A percentile compares a stretch with the other conserved stretches of the same genome.
Evolutionary conservation across 2,888 invertebrate species (phyloP).

Genomic region (Autographa pulchrina): DNA sequence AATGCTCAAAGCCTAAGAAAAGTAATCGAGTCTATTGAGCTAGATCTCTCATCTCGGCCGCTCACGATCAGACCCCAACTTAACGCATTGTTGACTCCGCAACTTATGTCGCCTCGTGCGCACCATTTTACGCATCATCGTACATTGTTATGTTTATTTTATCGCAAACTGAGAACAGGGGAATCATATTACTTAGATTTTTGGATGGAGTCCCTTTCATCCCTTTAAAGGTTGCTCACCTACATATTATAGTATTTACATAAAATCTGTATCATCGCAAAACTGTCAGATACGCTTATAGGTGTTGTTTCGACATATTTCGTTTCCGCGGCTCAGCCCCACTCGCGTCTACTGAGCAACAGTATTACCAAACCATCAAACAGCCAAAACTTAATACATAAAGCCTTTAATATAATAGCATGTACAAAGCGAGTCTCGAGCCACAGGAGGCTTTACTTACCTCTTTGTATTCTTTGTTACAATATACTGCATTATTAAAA

Average conservation of each 20-base stretch:
- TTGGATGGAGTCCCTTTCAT: conserved; percentile 23
- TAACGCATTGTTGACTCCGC: conserved; percentile 59
- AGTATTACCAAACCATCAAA: conserved; percentile 70
- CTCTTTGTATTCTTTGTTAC: conserved; percentile 84
- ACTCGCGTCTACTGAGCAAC: conserved; percentile 46
- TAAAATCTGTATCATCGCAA: background rate
- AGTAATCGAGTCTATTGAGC: background rate
- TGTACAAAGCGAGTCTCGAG: conserved; percentile 68
- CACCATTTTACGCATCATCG: conserved; percentile 60
- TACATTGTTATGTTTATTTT: conserved; percentile 62
- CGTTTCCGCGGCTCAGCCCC: background rate
- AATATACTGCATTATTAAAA: conserved; percentile 85
- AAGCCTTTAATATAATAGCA: conserved; percentile 73
- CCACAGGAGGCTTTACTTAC: conserved; percentile 72
- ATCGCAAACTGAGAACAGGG: conserved; percentile 50
- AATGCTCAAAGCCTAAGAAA: conserved; percentile 1
- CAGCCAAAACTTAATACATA: conserved; percentile 71
- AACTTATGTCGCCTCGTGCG: conserved; percentile 45
- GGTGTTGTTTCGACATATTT: background rate
- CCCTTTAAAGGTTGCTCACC: background rate
- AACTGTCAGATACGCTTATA: background rate
- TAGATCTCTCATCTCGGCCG: conserved; percentile 32
- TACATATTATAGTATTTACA: conserved; percentile 9
- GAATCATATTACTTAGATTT: conserved; percentile 55
- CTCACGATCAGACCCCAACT: conserved; percentile 58